Evolutionary conservation across 1,140 invertebrate species (phyloP), one percentile per base, ranked within the genome.

Genomic region (Catajapyx aquilonaris): DNA sequence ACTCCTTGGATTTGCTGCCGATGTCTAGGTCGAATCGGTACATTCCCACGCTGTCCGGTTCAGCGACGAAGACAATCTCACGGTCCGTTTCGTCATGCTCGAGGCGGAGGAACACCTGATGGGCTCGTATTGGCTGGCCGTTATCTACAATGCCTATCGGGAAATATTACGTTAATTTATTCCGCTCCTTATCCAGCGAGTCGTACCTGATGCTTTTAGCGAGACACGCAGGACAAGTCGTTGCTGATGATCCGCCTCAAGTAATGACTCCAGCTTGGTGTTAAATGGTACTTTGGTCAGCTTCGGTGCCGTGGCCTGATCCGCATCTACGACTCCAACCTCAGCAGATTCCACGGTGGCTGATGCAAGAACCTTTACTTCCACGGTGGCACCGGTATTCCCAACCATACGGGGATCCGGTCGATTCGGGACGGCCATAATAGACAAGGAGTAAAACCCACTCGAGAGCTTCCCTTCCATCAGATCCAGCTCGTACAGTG

Each of bases 11-110:
- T 47, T 76, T 72, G 25, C 65, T 60, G 32, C 73, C 75, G 22
- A 93, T 65, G 56, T 90, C 83, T 66, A 93, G 64, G 52, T 94
- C 86, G 46, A 95, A 80, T 60, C 83, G 87, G 50, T 95, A 91
- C n/a, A 73, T 62, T 45, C 77, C 71, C 42, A 63, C 61, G 33
- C 66, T 62, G 52, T 93, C 88, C n/a, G 75, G 69, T 54, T 95
- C 88, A 11, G 87, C 83, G 19, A 95, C 76, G 54, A 90, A 95
- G 46, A 93, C 76, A 20, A 91, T 80, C 62, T 96, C 90, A 43
- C 76, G 69, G 15, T 72, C 65, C 0, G 63, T 67, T 34, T 69
- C 62, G 13, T 60, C 52, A 48, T 78, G 60, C 2, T 58, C 61
- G 16, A 97, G 65, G 16, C 80, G 69, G 3, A 96, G 71, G 60